phyloP scores from a whole-genome alignment of 2,888 invertebrate genomes.

The Scaptomyza polygonia region DNA sequence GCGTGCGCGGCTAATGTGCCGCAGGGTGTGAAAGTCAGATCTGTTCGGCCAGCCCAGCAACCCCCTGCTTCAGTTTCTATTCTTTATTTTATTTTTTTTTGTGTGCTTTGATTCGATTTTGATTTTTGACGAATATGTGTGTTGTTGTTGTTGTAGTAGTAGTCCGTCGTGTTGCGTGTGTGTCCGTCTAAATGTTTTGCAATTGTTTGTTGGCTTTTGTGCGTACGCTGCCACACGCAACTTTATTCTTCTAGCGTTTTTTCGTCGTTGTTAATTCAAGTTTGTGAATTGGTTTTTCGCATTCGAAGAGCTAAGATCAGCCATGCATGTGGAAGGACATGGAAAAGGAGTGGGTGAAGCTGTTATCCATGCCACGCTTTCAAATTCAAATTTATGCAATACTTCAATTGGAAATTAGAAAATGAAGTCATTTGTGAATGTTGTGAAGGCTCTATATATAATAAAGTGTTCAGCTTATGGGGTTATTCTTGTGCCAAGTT shows the following conservation, averaged over 20 bases:
- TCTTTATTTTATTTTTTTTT: conserved; percentile 35
- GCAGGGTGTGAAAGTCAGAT: conserved; percentile 83
- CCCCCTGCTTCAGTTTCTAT: background rate
- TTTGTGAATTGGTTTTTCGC: conserved; percentile 32
- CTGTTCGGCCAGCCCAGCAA: background rate
- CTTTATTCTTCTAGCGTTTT: conserved; percentile 9
- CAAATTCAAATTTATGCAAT: conserved; percentile 63
- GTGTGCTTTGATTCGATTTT: conserved; percentile 71
- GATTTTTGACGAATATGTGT: conserved; percentile 75
- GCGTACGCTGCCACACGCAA: conserved; percentile 66
- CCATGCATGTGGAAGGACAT: conserved; percentile 28
- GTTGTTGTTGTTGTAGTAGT: conserved; percentile 52
- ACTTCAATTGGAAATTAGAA: conserved; percentile 69
- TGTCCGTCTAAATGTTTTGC: conserved; percentile 73
- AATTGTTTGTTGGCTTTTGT: conserved; percentile 76
- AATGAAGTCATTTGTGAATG: conserved; percentile 70
- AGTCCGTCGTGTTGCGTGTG: conserved; percentile 53
- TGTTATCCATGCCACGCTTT: conserved; percentile 61
- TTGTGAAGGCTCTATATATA: conserved; percentile 51
- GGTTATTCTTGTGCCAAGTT: conserved; percentile 17
- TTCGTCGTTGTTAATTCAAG: conserved; percentile 9
- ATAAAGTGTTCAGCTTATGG: conserved; percentile 36
- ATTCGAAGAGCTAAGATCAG: conserved; percentile 33
- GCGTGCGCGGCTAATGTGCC: conserved; percentile 80
- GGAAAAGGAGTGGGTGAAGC: conserved; percentile 3